A percentile compares a stretch with the other conserved stretches of the same genome.
Evolutionary conservation across 1,140 invertebrate species (phyloP).

Genomic region (Papilio polytes): DNA sequence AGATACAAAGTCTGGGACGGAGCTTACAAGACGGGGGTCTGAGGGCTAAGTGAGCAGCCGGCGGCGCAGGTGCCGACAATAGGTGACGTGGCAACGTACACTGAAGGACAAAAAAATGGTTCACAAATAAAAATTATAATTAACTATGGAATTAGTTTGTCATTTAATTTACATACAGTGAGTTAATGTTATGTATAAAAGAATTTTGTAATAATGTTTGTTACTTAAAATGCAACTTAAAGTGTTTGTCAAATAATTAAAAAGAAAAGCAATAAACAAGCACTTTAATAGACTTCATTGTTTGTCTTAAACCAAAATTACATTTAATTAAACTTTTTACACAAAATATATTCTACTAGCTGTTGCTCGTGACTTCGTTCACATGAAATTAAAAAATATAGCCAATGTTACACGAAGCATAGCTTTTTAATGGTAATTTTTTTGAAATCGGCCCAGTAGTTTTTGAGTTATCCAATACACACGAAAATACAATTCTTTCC

Average conservation of each 20-base stretch:
- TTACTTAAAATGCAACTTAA: too few relatives aligned
- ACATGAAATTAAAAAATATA: too few relatives aligned
- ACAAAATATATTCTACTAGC: conserved; percentile 20
- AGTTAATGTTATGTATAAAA: neutral
- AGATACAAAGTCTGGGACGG: conserved; percentile 28
- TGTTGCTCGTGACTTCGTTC: too few relatives aligned
- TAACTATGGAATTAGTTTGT: neutral
- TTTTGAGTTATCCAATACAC: too few relatives aligned
- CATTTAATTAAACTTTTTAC: neutral
- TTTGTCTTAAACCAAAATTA: neutral
- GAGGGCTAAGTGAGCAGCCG: conserved; percentile 42
- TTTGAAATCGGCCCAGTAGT: too few relatives aligned
- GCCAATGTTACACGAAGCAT: too few relatives aligned
- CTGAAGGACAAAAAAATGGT: conserved; percentile 24
- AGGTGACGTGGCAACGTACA: conserved; percentile 39
- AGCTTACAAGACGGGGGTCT: conserved; percentile 33
- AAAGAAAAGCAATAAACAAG: too few relatives aligned
- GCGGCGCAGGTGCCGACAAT: conserved; percentile 49
- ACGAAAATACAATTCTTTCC: too few relatives aligned
- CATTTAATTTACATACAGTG: neutral
- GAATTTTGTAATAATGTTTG: neutral
- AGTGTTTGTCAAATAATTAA: too few relatives aligned
- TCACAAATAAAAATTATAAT: neutral
- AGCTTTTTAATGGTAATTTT: too few relatives aligned
- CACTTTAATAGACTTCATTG: too few relatives aligned